Evolutionary conservation across 2,113 vertebrate genomes (phyloP).

Genomic region (Saccopteryx bilineata): DNA sequence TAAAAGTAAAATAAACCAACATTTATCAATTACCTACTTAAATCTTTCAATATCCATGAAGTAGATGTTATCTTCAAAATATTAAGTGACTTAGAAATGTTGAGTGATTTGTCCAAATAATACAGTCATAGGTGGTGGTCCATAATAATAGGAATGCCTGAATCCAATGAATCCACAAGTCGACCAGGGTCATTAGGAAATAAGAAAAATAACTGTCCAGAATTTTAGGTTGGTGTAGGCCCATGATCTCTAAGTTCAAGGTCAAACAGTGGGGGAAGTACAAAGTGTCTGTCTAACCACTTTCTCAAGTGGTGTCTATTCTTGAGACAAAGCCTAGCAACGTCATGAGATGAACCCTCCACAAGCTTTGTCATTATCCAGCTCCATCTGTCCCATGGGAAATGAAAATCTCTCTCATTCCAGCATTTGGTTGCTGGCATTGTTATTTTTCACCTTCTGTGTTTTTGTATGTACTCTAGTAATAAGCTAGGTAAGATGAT

Average conservation of each 20-base stretch:
- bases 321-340: not conserved
- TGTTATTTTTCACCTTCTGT: not conserved
- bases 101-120: not conserved
- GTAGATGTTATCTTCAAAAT: slow-evolving; percentile 31
- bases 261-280: not conserved
- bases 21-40: slow-evolving; percentile 23
- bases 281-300: not conserved
- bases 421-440: not conserved
- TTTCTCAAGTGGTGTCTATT: not conserved
- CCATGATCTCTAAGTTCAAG: not conserved
- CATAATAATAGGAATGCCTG: not conserved
- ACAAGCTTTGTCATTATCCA: not conserved
- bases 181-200: not conserved
- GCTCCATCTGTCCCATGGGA: not conserved
- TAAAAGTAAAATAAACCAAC: slow-evolving; percentile 36
- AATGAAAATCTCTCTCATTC: not conserved
- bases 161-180: not conserved
- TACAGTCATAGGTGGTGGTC: not conserved
- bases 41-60: not conserved
- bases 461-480: not conserved
- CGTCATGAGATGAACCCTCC: not conserved
- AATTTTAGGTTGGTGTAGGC: not conserved
- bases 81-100: not conserved
- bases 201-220: not conserved
- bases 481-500: slow-evolving; percentile 13